Conservation (phyloP, 2,888 invertebrate genomes). For the Mesochorus sp. region DNA sequence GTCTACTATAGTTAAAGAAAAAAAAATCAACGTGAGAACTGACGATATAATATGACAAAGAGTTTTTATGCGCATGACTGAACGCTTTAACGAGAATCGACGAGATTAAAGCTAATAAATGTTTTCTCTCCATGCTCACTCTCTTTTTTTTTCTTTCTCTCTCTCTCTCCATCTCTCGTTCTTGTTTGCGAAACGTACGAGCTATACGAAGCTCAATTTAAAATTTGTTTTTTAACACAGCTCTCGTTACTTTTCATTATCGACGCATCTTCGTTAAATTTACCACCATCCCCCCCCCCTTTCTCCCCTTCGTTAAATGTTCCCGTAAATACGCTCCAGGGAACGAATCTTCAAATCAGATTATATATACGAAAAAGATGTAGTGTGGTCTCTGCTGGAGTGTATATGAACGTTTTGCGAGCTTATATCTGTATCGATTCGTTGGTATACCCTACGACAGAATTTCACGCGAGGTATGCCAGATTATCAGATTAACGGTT, state of each 20-base stretch:
- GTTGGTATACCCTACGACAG: constrained; percentile 18
- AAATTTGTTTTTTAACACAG: constrained; percentile 2
- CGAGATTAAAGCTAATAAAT: constrained; percentile 7
- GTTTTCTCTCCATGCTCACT: not conserved
- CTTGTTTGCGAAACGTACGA: too few relatives aligned
- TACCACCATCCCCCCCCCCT: not conserved
- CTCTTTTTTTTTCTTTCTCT: not conserved
- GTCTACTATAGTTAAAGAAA: not conserved
- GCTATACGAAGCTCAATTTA: constrained; percentile 8
- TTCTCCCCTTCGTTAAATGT: not conserved
- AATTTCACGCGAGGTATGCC: constrained; percentile 28
- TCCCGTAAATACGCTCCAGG: not conserved
- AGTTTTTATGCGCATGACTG: constrained; percentile 1
- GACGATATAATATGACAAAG: not conserved
- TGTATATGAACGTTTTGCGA: not conserved
- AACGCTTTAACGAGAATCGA: constrained; percentile 10
- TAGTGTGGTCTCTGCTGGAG: not conserved
- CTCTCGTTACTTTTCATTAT: constrained; percentile 35
- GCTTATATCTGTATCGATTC: constrained; percentile 16
- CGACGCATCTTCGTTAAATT: constrained; percentile 20
- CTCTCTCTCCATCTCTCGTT: not conserved
- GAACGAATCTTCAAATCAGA: constrained; percentile 18
- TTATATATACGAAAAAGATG: constrained; percentile 3
- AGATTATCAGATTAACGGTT: constrained; percentile 43
- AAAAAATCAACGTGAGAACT: not conserved